Conservation (phyloP, 2,888 invertebrate genomes). For the Stictocephala bisonia region DNA sequence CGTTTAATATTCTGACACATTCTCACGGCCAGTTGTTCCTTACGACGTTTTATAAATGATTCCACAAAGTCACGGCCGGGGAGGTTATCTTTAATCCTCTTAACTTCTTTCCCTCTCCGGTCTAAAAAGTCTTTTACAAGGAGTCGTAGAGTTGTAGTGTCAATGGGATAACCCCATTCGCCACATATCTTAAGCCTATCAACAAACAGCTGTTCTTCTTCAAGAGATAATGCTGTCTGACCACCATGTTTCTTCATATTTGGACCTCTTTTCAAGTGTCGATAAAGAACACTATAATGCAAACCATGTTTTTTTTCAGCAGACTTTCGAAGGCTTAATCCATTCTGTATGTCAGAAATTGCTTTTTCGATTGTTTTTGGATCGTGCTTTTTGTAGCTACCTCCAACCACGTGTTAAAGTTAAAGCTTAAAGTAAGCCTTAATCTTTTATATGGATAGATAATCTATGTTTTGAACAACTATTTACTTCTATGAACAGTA, state of each 20-base stretch:
- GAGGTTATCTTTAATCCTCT: conserved; percentile 54
- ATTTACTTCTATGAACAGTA: conserved; percentile 30
- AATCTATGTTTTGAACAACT: conserved; percentile 21
- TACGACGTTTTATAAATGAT: conserved; percentile 53
- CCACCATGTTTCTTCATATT: conserved; percentile 48
- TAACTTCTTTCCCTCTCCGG: conserved; percentile 48
- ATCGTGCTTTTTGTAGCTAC: conserved; percentile 29
- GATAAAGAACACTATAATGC: conserved; percentile 27
- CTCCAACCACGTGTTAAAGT: conserved; percentile 40
- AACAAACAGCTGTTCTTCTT: conserved; percentile 50
- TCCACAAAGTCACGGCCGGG: conserved; percentile 55
- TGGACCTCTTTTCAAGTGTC: conserved; percentile 42
- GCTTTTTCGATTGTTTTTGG: conserved; percentile 34
- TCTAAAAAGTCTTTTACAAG: conserved; percentile 57
- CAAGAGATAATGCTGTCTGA: conserved; percentile 46
- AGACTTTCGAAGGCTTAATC: conserved; percentile 26
- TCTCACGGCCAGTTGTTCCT: conserved; percentile 50
- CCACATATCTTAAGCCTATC: conserved; percentile 50
- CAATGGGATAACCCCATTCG: conserved; percentile 56
- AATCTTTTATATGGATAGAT: conserved; percentile 35
- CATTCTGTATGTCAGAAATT: conserved; percentile 33
- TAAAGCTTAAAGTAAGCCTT: conserved; percentile 36
- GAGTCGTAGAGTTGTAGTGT: conserved; percentile 50
- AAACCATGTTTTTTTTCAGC: conserved; percentile 42
- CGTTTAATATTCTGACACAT: conserved; percentile 54